Evolutionary conservation across 1,140 invertebrate species (phyloP), one percentile per base, ranked within the genome.

Genomic region (Apis florea): DNA sequence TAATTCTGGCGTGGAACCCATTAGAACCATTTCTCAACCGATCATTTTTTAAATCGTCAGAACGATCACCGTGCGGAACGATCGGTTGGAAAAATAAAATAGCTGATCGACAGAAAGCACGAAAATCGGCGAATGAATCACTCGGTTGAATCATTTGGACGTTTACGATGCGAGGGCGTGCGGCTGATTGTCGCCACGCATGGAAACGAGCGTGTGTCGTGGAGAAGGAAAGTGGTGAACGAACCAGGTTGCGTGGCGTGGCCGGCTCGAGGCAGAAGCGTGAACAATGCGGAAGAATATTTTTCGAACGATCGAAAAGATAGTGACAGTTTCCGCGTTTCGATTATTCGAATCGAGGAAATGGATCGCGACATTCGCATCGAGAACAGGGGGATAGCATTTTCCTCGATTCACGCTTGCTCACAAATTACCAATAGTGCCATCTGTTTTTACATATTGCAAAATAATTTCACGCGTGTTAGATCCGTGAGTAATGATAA

Each of bases 151-250:
- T 64, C 63, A 66, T 66, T 66, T 40, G 24, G 15, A 66, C 63
- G 63, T 66, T 67, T 47, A 67, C 40, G 64, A 67, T 67, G 64
- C 64, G 64, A 67, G 64, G 64, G 64, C 64, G 64, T 67, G 64
- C 64, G 40, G 0, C 21, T 5, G 11, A 21, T 67, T 49, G 64
- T 15, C 40, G 64, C 61, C 59, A 59, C 63, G 72, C 64, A 67
- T 67, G 21, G 64, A 67, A 67, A 67, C 40, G 51, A 58, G 40
- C 68, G n/a, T n/a, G 19, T 59, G 78, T 61, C 66, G 47, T 26
- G 21, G 31, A 24, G 54, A 67, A 86, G 72, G 84, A 85, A 86
- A 86, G 85, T 63, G 53, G 74, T 59, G 58, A 82, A 76, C 78
- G 72, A 85, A 58, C 59, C 31, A 76, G 74, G 53, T 67, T 70